phyloP scores from a whole-genome alignment of 2,113 vertebrate genomes.

The Solea solea region DNA sequence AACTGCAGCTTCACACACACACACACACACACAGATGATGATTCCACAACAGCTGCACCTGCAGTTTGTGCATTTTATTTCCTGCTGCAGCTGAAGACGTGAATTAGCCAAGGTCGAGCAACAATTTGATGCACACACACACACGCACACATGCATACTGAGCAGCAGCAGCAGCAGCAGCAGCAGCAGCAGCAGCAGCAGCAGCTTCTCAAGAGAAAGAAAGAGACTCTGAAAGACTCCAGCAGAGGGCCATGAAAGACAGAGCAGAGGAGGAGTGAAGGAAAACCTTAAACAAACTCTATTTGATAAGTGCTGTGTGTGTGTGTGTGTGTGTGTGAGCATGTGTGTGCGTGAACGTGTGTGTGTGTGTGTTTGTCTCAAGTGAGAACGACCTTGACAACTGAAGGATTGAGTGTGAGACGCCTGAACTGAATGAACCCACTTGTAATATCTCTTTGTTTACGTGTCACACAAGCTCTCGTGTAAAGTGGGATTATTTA shows the following conservation, averaged over 20 bases:
- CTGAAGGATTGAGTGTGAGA: not conserved
- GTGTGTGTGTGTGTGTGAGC: no score
- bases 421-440: not conserved
- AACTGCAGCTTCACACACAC: no score
- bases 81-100: slow-evolving; percentile 29
- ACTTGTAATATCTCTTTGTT: not conserved
- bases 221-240: slow-evolving; percentile 57
- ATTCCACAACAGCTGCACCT: slow-evolving; percentile 6
- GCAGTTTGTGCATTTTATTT: not conserved
- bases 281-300: slow-evolving; percentile 1
- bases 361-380: no score
- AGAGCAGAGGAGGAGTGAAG: slow-evolving; percentile 34
- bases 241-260: slow-evolving; percentile 75
- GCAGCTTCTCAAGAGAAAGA: slow-evolving; percentile 10
- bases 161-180: slow-evolving; percentile 26
- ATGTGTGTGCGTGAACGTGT: no score
- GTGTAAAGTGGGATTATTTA: no score
- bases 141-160: slow-evolving; percentile 31
- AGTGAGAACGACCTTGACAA: not conserved
- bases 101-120: slow-evolving; percentile 56
- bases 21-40: no score
- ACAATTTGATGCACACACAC: slow-evolving; percentile 28
- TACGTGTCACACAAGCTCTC: not conserved
- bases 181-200: no score
- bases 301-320: slow-evolving; percentile 3